Conservation (phyloP, 2,113 vertebrate genomes). For the Nothoprocta perdicaria region DNA sequence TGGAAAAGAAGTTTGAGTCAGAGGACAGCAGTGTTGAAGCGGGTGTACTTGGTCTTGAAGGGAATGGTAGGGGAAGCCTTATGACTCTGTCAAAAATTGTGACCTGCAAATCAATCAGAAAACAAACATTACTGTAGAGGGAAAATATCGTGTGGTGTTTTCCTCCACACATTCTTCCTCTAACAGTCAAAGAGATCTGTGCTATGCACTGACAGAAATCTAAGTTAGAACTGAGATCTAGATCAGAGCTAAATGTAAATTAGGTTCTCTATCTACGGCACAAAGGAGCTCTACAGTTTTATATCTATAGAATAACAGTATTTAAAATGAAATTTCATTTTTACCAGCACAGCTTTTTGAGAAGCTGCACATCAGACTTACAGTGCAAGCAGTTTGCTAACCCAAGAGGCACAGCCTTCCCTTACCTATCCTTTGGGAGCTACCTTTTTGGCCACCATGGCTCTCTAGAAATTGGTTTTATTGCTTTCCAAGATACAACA, state of each 20-base stretch:
- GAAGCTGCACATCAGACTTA: neutral
- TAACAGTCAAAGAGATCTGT: neutral
- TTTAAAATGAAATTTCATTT: neutral
- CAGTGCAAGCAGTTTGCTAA: neutral
- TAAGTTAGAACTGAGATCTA: neutral
- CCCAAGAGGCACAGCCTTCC: neutral
- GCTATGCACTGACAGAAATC: neutral
- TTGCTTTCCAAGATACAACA: neutral
- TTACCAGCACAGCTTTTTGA: neutral
- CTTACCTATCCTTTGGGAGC: neutral
- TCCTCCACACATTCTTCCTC: neutral
- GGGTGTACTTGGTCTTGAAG: conserved; percentile 14
- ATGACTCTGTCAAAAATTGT: conserved; percentile 70
- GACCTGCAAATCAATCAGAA: conserved; percentile 72
- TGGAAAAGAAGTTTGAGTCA: conserved; percentile 26
- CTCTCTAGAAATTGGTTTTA: neutral
- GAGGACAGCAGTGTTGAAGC: neutral
- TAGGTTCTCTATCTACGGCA: neutral
- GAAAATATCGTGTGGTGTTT: neutral
- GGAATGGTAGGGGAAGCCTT: conserved; percentile 78
- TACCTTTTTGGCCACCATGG: neutral
- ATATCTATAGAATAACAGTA: neutral
- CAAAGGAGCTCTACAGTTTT: neutral
- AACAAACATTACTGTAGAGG: neutral
- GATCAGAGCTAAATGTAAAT: neutral